These are phyloP conservation scores for Catonia carolina DNA, from an alignment of 2,888 invertebrate genomes.

Conservation along the genomic window DNA sequence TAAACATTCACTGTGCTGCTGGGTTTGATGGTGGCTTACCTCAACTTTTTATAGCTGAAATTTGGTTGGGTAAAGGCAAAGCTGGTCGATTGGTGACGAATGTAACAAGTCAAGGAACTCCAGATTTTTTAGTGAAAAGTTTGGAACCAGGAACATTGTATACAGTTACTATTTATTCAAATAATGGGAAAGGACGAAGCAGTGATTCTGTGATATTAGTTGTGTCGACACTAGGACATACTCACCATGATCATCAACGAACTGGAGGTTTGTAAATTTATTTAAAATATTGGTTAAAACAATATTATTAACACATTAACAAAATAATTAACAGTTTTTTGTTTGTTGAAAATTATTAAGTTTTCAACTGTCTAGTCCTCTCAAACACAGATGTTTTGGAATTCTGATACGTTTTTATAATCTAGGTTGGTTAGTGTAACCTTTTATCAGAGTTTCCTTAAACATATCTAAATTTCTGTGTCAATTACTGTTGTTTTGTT, in stretches of 20 bases:
- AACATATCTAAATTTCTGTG: too few species aligned
- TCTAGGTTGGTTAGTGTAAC: too few species aligned
- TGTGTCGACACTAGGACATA: slow-evolving; percentile 45
- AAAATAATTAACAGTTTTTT: too few species aligned
- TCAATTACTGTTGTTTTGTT: too few species aligned
- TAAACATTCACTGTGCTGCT: slow-evolving; percentile 46
- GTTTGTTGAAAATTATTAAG: too few species aligned
- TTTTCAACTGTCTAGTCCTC: too few species aligned
- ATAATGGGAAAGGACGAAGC: slow-evolving; percentile 51
- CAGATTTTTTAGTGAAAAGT: slow-evolving; percentile 47
- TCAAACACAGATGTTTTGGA: too few species aligned
- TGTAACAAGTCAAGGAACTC: slow-evolving; percentile 41
- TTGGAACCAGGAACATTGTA: slow-evolving; percentile 48
- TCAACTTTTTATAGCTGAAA: slow-evolving; percentile 44
- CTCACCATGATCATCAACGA: slow-evolving; percentile 45
- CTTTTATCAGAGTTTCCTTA: too few species aligned
- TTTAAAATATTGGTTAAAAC: too few species aligned
- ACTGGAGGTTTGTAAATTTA: background rate
- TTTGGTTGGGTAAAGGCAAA: slow-evolving; percentile 26
- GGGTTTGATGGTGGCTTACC: slow-evolving; percentile 51
- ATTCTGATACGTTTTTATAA: too few species aligned
- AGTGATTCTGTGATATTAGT: slow-evolving; percentile 42
- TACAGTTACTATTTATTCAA: slow-evolving; percentile 47
- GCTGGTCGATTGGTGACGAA: slow-evolving; percentile 33
- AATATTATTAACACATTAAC: too few species aligned